Conservation (phyloP, 2,888 invertebrate species). For the Hyppa rectilinea region DNA sequence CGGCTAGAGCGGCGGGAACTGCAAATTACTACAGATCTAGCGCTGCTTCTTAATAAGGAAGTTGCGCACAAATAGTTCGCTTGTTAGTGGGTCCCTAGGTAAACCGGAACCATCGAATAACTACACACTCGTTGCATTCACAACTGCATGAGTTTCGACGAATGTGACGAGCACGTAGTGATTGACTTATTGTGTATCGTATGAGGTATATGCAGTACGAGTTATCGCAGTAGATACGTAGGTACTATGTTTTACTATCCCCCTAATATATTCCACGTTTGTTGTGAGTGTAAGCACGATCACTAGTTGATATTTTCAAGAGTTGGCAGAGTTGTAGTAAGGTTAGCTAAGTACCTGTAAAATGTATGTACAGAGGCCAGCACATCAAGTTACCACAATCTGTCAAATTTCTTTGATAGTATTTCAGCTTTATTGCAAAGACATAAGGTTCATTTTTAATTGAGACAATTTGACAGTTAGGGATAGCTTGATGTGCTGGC, state of each 20-base stretch:
- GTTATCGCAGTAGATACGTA: background rate
- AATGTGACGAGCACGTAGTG: background rate
- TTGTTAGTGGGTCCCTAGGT: conserved; percentile 32
- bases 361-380: too few relatives aligned
- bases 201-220: background rate
- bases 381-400: too few relatives aligned
- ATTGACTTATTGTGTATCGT: conserved; percentile 3
- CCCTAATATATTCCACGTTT: background rate
- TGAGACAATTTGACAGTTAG: too few relatives aligned
- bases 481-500: too few relatives aligned
- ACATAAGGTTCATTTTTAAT: too few relatives aligned
- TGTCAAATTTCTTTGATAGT: too few relatives aligned
- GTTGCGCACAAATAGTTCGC: conserved; percentile 25
- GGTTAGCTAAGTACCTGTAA: background rate
- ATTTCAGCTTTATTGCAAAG: too few relatives aligned
- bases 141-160: conserved; percentile 24
- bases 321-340: background rate
- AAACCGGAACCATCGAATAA: conserved; percentile 42
- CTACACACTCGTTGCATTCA: conserved; percentile 11
- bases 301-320: background rate
- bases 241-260: background rate
- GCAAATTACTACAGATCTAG: conserved; percentile 17
- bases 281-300: background rate
- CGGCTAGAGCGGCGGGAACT: conserved; percentile 2
- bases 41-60: conserved; percentile 48